A percentile compares a stretch with the other conserved stretches of the same genome.
Conservation (phyloP, 2,797 vertebrate species). For the Threskiornis aethiopicus region DNA sequence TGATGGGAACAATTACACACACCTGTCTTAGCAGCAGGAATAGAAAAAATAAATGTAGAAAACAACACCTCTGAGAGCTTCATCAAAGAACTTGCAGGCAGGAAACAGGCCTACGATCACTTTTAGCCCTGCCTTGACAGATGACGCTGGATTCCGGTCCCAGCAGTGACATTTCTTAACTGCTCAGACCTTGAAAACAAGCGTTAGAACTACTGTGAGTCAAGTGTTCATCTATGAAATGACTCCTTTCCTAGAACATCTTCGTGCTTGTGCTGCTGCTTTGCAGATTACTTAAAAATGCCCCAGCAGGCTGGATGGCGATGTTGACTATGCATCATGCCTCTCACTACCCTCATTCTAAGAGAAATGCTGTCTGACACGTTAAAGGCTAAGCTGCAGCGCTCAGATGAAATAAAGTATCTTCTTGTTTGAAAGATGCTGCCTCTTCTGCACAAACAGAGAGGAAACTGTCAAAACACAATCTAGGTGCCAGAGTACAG, state of each 20-base stretch:
- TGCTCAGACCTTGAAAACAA: not conserved
- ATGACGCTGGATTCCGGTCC: not conserved
- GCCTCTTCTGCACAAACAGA: conserved; percentile 9
- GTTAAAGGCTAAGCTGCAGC: not conserved
- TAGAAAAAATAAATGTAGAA: not conserved
- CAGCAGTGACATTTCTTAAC: not conserved
- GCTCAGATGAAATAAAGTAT: not conserved
- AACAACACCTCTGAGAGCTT: not conserved
- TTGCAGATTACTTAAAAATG: not conserved
- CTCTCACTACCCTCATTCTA: not conserved
- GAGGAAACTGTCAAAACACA: conserved; percentile 46
- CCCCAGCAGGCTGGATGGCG: not conserved
- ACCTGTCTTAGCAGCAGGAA: not conserved
- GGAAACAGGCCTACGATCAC: not conserved
- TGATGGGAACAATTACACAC: not conserved
- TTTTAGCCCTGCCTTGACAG: not conserved
- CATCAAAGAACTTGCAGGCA: not conserved
- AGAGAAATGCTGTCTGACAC: not conserved
- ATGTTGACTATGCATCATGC: not conserved
- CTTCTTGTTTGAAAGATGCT: conserved; percentile 6
- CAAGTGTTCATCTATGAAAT: not conserved
- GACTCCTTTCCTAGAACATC: not conserved
- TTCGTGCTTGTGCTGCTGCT: not conserved
- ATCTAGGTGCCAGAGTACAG: conserved; percentile 14
- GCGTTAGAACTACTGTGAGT: not conserved